phyloP scores from a whole-genome alignment of 2,113 vertebrate species.

The Mastomys coucha region DNA sequence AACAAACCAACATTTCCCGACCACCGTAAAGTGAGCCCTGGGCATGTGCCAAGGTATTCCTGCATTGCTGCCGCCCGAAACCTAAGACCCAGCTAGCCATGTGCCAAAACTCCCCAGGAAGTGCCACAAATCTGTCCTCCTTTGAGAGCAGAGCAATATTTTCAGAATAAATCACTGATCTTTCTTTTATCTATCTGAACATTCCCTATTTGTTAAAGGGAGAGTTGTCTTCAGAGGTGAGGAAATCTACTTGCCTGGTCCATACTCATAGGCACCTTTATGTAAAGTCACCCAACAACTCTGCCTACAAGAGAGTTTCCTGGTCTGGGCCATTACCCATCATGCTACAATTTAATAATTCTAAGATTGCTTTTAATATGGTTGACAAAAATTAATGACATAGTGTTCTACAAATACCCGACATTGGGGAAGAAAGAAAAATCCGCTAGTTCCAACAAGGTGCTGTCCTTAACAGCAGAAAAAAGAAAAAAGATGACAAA shows the following conservation, averaged over 20 bases:
- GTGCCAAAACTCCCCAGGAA: background rate
- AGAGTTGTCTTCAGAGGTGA: background rate
- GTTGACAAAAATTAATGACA: background rate
- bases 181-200: background rate
- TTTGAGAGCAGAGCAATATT: background rate
- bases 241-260: background rate
- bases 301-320: background rate
- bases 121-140: background rate
- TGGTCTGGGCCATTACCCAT: background rate
- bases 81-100: too few relatives aligned
- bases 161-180: background rate
- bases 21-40: background rate
- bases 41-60: background rate
- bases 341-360: background rate
- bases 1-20: background rate
- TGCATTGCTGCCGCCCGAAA: background rate
- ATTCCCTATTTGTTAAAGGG: background rate
- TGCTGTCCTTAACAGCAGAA: background rate
- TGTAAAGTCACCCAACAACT: background rate
- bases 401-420: background rate
- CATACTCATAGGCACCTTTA: rapidly evolving
- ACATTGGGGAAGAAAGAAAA: background rate
- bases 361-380: background rate
- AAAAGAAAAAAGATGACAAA: background rate
- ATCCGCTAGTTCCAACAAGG: background rate